A percentile compares a stretch with the other conserved stretches of the same genome.
phyloP scores from a whole-genome alignment of 2,888 invertebrate genomes.

The Volucella inflata region DNA sequence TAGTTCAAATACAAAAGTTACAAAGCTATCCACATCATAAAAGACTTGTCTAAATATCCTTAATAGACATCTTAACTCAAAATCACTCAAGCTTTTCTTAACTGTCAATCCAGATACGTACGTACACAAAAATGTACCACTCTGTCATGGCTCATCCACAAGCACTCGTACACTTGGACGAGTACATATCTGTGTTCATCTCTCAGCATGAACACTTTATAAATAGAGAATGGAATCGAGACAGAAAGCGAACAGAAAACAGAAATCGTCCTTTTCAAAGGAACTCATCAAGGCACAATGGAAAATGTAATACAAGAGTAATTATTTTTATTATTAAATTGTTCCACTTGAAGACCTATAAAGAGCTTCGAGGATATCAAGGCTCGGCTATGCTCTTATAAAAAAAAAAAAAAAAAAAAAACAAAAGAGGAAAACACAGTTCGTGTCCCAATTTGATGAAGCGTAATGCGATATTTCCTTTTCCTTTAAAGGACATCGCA shows the following conservation, averaged over 20 bases:
- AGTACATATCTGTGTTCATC: too few species aligned
- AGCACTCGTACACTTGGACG: too few species aligned
- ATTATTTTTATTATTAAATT: slow-evolving; percentile 75
- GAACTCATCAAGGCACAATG: slow-evolving; percentile 69
- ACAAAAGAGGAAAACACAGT: slow-evolving; percentile 35
- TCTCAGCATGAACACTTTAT: slow-evolving; percentile 17
- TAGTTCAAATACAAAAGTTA: too few species aligned
- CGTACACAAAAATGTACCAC: too few species aligned
- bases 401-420: slow-evolving; percentile 19
- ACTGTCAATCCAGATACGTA: too few species aligned
- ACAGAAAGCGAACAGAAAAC: not conserved
- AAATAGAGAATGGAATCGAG: slow-evolving; percentile 16
- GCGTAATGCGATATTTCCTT: slow-evolving; percentile 71
- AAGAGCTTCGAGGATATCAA: slow-evolving; percentile 50
- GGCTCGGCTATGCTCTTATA: slow-evolving; percentile 11
- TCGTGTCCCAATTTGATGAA: slow-evolving; percentile 63
- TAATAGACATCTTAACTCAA: too few species aligned
- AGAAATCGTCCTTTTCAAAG: slow-evolving; percentile 44
- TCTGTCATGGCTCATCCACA: too few species aligned
- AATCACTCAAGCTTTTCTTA: too few species aligned
- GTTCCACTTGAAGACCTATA: slow-evolving; percentile 70
- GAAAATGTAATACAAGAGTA: slow-evolving; percentile 72
- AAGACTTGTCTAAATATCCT: too few species aligned
- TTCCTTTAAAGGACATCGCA: slow-evolving; percentile 39
- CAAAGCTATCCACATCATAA: too few species aligned